Conservation (phyloP, 2,888 invertebrate genomes). For the Drosophila putrida region DNA sequence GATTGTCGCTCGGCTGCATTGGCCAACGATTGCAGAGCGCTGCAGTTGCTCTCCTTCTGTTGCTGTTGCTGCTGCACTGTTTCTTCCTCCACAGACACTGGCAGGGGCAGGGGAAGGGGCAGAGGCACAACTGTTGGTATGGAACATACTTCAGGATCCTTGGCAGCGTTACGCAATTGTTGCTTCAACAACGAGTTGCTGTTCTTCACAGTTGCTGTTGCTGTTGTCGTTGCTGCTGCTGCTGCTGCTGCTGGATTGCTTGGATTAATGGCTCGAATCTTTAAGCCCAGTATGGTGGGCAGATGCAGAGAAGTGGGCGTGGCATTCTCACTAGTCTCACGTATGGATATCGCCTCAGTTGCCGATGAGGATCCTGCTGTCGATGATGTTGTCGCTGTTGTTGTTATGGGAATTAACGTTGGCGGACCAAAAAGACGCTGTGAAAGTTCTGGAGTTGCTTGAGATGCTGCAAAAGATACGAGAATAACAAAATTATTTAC, state of each 20-base stretch:
- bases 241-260: constrained; percentile 30
- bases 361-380: background rate
- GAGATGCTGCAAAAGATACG: constrained; percentile 52
- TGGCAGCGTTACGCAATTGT: constrained; percentile 80
- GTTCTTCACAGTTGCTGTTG: constrained; percentile 32
- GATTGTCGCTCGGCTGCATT: constrained; percentile 80
- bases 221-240: constrained; percentile 12
- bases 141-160: constrained; percentile 65
- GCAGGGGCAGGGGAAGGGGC: constrained; percentile 9
- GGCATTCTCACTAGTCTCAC: constrained; percentile 42
- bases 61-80: constrained; percentile 28
- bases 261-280: constrained; percentile 76
- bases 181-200: constrained; percentile 83
- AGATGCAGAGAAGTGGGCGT: constrained; percentile 66
- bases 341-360: background rate
- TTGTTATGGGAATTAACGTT: constrained; percentile 32
- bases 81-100: constrained; percentile 46
- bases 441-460: constrained; percentile 83
- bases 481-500: background rate
- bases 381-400: constrained; percentile 3
- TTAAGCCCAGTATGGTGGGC: constrained; percentile 82
- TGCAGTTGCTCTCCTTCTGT: constrained; percentile 57
- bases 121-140: constrained; percentile 17
- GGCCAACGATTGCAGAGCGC: constrained; percentile 79
- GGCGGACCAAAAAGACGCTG: constrained; percentile 82